These are phyloP conservation scores for Lucifuga dentata DNA, from an alignment of 2,113 vertebrate species.

Conservation along the genomic window DNA sequence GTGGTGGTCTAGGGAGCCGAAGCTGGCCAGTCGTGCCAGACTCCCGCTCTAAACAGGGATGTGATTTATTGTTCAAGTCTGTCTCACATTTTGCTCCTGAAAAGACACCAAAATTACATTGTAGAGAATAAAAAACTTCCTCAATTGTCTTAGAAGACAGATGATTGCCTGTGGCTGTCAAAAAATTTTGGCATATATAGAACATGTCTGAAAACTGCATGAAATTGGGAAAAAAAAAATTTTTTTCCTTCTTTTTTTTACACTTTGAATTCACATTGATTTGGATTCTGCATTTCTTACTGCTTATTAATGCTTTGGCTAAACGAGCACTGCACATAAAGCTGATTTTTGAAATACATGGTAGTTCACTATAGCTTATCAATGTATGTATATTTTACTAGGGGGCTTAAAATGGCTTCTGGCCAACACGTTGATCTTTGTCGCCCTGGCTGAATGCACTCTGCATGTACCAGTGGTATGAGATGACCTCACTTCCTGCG, in stretches of 20 bases:
- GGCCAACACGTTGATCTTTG: constrained; percentile 74
- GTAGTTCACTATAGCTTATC: constrained; percentile 25
- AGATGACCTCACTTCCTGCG: constrained; percentile 82
- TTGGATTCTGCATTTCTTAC: constrained; percentile 17
- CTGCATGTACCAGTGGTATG: constrained; percentile 60
- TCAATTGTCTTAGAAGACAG: constrained; percentile 60
- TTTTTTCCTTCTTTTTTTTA: constrained; percentile 32
- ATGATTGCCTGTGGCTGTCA: constrained; percentile 35
- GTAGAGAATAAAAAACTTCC: constrained; percentile 64
- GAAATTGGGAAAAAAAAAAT: constrained; percentile 32
- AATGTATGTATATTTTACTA: constrained; percentile 43
- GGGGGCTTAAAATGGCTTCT: constrained; percentile 64
- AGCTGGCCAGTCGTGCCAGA: constrained; percentile 76
- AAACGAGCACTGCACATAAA: constrained; percentile 8
- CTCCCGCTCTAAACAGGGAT: constrained; percentile 78
- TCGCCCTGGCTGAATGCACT: constrained; percentile 64
- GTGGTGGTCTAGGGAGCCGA: constrained; percentile 74
- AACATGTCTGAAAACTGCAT: constrained; percentile 41
- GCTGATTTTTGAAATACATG: constrained; percentile 26
- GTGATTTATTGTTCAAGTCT: constrained; percentile 81
- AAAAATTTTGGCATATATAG: constrained; percentile 50
- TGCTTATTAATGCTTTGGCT: constrained; percentile 7
- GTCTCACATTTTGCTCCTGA: constrained; percentile 70
- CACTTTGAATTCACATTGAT: neutral
- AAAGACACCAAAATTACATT: constrained; percentile 74